Evolutionary conservation across 2,888 invertebrate genomes (phyloP), one percentile per base, ranked within the genome.

Genomic region (Empis stercorea): DNA sequence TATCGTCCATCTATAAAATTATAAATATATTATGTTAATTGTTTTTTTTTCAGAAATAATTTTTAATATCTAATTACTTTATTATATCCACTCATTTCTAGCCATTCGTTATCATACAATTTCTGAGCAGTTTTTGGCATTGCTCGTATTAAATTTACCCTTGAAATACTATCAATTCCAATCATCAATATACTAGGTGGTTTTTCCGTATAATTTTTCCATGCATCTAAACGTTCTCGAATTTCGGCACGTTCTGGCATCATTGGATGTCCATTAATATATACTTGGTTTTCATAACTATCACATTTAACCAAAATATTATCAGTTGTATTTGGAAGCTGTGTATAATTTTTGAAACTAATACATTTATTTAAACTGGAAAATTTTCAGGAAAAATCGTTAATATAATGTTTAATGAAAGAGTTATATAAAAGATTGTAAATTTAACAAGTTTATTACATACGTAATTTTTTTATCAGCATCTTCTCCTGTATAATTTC

Each of bases 161-260:
- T 69, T 0, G 92, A 91, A 57, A 92, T 80, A 41, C 87, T 86
- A 61, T 92, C 91, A 57, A 93, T 81, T 36, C 91, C 92, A 15
- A 94, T 63, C 61, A 91, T 71, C 30, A 92, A 66, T 0, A 93
- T 79, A 60, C 81, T 84, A 15, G 80, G 65, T 38, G 70, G 71
- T 16, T 61, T 57, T 13, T 49, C 69, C 3, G 48, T 40, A 20
- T 55, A 54, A 4, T 50, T 38, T 6, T 55, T 52, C 63, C 62
- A 63, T 3, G 61, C 52, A 53, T 60, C 45, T 34, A 68, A 54
- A 57, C 73, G 62, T 53, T 74, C 65, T 53, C 74, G 64, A 46
- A 80, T 63, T 52, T 70, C 65, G 54, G 71, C 54, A 51, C 72
- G 63, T 59, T 78, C 61, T 56, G 73, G 66, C 60, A 80, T 63